phyloP scores from a whole-genome alignment of 2,888 invertebrate species.

The Acanthoscelides obtectus region DNA sequence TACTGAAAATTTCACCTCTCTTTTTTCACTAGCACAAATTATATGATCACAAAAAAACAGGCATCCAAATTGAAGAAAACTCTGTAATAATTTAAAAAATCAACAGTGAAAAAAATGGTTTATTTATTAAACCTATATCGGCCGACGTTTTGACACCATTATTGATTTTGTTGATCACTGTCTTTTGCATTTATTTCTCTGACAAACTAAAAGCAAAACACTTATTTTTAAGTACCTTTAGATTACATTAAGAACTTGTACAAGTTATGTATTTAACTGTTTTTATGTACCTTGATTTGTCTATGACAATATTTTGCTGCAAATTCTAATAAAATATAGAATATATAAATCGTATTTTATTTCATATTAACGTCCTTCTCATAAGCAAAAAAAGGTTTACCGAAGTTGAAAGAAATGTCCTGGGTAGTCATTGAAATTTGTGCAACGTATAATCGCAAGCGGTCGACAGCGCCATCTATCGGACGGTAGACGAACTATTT shows the following conservation, averaged over 20 bases:
- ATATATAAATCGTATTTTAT: conserved; percentile 12
- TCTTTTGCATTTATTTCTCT: not conserved
- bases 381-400: no score
- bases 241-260: conserved; percentile 29
- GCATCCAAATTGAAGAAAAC: not conserved
- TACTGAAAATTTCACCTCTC: not conserved
- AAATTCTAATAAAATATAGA: conserved; percentile 30
- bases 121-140: no score
- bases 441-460: no score
- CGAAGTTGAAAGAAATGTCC: no score
- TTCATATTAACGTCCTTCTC: no score
- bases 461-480: no score
- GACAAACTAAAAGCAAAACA: conserved; percentile 2
- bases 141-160: no score
- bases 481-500: no score
- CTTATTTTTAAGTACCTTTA: conserved; percentile 26
- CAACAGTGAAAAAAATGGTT: no score
- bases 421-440: no score
- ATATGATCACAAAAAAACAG: not conserved
- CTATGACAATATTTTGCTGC: conserved; percentile 28
- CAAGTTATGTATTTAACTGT: conserved; percentile 29
- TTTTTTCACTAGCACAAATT: not conserved
- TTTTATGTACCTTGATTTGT: conserved; percentile 37
- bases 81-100: not conserved
- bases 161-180: not conserved